Evolutionary conservation across 2,888 invertebrate species (phyloP).

Genomic region (Pandemis cinnamomeana): DNA sequence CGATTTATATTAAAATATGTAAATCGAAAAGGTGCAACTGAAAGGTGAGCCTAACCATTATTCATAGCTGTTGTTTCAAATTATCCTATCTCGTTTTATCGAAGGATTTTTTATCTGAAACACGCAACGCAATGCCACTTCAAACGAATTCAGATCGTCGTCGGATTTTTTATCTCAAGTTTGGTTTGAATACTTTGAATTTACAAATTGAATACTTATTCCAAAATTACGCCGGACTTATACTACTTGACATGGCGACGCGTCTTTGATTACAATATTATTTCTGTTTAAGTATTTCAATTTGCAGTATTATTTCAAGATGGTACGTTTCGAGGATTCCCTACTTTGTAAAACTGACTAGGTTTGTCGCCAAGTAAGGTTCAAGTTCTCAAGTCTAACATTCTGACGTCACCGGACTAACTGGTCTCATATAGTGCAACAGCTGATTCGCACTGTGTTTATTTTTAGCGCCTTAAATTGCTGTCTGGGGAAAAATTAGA

Average conservation of each 20-base stretch:
- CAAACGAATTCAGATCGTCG: constrained; percentile 53
- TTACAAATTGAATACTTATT: constrained; percentile 43
- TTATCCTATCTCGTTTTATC: constrained; percentile 51
- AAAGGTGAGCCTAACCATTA: constrained; percentile 7
- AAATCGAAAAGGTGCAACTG: constrained; percentile 28
- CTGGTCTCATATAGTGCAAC: constrained; percentile 51
- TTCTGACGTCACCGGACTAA: constrained; percentile 54
- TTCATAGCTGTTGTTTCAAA: constrained; percentile 45
- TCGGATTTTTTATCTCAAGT: constrained; percentile 48
- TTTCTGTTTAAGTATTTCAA: neutral
- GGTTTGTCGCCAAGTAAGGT: constrained; percentile 42
- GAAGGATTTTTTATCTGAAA: constrained; percentile 49
- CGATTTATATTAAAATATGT: constrained; percentile 27
- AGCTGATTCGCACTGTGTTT: constrained; percentile 70
- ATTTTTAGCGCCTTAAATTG: constrained; percentile 66
- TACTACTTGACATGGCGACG: constrained; percentile 1
- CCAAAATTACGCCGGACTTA: constrained; percentile 9
- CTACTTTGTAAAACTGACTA: constrained; percentile 12
- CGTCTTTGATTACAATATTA: neutral
- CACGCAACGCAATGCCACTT: constrained; percentile 48
- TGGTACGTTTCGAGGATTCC: constrained; percentile 9
- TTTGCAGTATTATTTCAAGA: constrained; percentile 13
- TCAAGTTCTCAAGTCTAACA: constrained; percentile 44
- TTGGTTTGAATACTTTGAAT: constrained; percentile 37
- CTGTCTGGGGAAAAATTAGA: constrained; percentile 48